A percentile compares a stretch with the other conserved stretches of the same genome.
phyloP scores from a whole-genome alignment of 2,113 vertebrate genomes.

The Neodontobutis hainanensis region DNA sequence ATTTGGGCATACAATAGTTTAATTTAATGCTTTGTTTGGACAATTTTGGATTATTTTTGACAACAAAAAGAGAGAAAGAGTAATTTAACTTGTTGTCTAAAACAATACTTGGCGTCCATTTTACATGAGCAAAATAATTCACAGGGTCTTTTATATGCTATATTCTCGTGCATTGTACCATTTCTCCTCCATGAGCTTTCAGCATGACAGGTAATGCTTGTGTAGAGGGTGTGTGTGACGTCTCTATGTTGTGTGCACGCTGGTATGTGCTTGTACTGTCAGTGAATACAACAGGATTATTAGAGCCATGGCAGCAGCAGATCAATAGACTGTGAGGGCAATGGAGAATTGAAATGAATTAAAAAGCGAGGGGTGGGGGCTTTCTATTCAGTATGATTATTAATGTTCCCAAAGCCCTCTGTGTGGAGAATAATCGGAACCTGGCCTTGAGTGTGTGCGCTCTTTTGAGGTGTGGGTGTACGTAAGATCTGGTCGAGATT shows the following conservation, averaged over 20 bases:
- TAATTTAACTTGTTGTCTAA: too few relatives aligned
- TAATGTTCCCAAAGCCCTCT: constrained; percentile 4
- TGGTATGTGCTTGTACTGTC: constrained; percentile 16
- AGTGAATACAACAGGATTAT: constrained; percentile 22
- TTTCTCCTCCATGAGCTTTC: constrained; percentile 27
- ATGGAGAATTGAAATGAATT: constrained; percentile 9
- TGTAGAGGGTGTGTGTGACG: neutral
- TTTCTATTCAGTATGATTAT: neutral
- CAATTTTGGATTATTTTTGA: too few relatives aligned
- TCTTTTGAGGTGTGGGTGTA: neutral
- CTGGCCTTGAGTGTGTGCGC: neutral
- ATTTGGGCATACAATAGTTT: too few relatives aligned
- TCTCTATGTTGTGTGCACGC: constrained; percentile 1
- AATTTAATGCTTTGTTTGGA: too few relatives aligned
- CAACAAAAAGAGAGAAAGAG: too few relatives aligned
- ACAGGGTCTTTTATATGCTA: neutral
- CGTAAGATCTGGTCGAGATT: constrained; percentile 18
- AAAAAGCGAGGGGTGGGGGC: neutral
- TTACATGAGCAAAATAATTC: too few relatives aligned
- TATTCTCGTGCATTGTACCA: neutral
- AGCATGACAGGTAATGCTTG: constrained; percentile 22
- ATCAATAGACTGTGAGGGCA: constrained; percentile 30
- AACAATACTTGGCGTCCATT: too few relatives aligned
- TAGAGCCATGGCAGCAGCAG: constrained; percentile 18
- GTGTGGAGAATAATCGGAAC: neutral